Evolutionary conservation across 1,140 invertebrate species (phyloP), one percentile per base, ranked within the genome.

Genomic region (Latrodectus geometricus): DNA sequence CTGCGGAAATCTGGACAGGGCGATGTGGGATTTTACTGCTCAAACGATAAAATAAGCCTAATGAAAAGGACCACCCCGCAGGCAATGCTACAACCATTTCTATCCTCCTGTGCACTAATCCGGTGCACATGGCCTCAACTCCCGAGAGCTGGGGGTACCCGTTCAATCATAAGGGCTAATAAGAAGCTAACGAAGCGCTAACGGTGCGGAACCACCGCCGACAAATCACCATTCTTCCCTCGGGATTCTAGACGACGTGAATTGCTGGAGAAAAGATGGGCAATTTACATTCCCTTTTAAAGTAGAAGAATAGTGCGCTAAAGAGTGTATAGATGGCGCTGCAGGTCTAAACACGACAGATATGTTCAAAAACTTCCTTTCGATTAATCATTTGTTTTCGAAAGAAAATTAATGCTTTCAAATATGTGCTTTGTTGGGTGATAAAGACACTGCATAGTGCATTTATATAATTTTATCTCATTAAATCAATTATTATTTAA

Each of bases 161-260:
- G 75, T 72, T 86, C 83, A 86, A 86, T 86, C 83, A 86, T 65
- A 56, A 61, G 75, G 61, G 48, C 83, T 86, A 86, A 86, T 86
- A 86, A 78, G 83, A 86, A 86, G 75, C 75, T 86, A 86, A 86
- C 83, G 83, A 86, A 86, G 83, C 65, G 82, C 50, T 86, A 86
- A 86, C 83, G 83, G 74, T 72, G 83, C 66, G 83, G 83, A 86
- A 77, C 74, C 73, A 52, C 72, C 73, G 72, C 48, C 73, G 75
- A 86, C 83, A 86, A 86, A 86, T 86, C 83, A 86, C 54, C 50
- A 23, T 5, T 48, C 75, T 48, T 76, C 83, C 66, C 66, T 48
- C 56, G 73, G 82, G 77, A 70, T 73, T 73, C 12, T n/a, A 8
- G 23, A 52, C 49, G 73, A 35, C 8, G n/a, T 7, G 35, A 35